Evolutionary conservation across 2,888 invertebrate species (phyloP).

Genomic region (Lamellibrachia columna): DNA sequence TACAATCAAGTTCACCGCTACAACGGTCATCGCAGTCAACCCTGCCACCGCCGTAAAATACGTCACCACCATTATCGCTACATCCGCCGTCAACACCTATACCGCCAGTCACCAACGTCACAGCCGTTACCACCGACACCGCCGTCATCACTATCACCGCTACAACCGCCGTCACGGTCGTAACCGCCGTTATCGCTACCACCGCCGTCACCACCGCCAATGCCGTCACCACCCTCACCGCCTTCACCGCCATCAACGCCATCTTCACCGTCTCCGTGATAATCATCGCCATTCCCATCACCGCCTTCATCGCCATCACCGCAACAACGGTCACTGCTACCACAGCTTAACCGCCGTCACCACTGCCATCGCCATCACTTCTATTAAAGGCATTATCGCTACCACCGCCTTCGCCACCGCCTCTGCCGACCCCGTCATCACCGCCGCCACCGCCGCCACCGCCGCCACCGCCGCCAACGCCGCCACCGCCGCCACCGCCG

Average conservation of each 20-base stretch:
- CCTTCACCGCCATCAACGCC: slow-evolving; percentile 13
- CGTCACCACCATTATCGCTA: no score
- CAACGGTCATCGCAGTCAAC: no score
- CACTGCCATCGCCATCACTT: background rate
- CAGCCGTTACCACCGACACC: no score
- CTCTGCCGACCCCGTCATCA: no score
- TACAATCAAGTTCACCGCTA: no score
- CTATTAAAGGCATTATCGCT: no score
- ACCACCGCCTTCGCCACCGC: no score
- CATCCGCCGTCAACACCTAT: no score
- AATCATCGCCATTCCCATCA: background rate
- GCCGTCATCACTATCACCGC: background rate
- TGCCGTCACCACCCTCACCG: slow-evolving; percentile 13
- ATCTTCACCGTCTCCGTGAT: background rate
- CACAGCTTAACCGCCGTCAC: background rate
- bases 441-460: background rate
- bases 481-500: no score
- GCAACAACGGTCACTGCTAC: slow-evolving; percentile 16
- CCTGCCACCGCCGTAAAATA: no score
- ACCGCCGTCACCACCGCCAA: background rate
- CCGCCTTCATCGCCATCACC: background rate
- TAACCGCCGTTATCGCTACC: background rate
- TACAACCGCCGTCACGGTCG: background rate
- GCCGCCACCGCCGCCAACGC: no score
- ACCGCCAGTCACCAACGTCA: no score